Conservation (phyloP, 2,113 vertebrate species). For the Zapus hudsonius region DNA sequence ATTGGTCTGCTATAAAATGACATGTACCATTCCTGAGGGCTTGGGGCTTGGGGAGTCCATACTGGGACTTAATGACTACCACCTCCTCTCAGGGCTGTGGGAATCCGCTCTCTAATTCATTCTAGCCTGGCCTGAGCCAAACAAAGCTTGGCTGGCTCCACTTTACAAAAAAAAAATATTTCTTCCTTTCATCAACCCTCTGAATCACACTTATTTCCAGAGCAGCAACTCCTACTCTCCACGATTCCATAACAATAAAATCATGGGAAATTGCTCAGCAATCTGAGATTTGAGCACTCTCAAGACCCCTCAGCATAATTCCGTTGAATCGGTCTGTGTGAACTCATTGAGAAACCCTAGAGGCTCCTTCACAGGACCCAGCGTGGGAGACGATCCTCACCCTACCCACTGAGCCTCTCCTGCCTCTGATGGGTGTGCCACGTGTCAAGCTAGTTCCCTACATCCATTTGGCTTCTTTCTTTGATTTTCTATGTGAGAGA, state of each 20-base stretch:
- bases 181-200: constrained; percentile 5
- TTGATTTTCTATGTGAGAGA: background rate
- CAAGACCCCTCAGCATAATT: background rate
- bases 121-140: background rate
- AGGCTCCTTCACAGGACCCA: background rate
- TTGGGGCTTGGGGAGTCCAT: background rate
- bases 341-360: constrained; percentile 22
- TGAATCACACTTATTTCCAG: constrained; percentile 19
- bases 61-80: background rate
- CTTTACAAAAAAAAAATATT: constrained; percentile 8
- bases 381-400: background rate
- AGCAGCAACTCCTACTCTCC: constrained; percentile 6
- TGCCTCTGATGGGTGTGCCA: background rate
- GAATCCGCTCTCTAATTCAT: constrained; percentile 7
- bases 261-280: constrained; percentile 36
- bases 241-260: constrained; percentile 50
- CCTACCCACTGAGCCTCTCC: background rate
- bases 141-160: background rate
- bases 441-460: background rate
- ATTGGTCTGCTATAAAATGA: background rate
- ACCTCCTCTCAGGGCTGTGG: background rate
- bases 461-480: background rate
- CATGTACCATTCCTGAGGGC: background rate
- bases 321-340: background rate
- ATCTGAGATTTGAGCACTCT: constrained; percentile 2